A percentile compares a stretch with the other conserved stretches of the same genome.
Evolutionary conservation across 2,113 vertebrate species (phyloP).

Genomic region (Podarcis raffonei): DNA sequence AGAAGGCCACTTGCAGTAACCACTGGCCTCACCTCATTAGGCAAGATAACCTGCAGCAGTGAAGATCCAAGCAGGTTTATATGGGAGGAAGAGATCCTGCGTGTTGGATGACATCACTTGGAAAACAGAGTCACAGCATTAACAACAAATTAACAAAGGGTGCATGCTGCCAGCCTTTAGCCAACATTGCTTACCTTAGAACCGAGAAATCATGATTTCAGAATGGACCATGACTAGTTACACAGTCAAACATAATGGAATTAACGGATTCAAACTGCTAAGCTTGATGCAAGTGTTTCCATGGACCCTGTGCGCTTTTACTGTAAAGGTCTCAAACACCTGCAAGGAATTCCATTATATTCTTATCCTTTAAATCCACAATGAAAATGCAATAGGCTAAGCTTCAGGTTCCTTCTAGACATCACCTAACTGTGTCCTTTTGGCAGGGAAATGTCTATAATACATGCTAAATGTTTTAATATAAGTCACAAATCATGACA

Average conservation of each 20-base stretch:
- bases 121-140: constrained; percentile 29
- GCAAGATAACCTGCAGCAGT: not conserved
- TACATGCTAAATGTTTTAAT: constrained; percentile 2
- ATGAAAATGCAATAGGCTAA: constrained; percentile 18
- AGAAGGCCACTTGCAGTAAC: not conserved
- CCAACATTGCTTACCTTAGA: constrained; percentile 1
- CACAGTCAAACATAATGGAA: not conserved
- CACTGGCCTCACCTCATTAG: not conserved
- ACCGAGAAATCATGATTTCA: not conserved
- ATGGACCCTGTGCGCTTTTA: not conserved
- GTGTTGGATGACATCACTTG: constrained; percentile 5
- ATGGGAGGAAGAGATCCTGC: not conserved
- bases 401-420: not conserved
- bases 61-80: not conserved
- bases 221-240: not conserved
- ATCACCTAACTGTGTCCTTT: not conserved
- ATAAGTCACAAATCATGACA: not conserved
- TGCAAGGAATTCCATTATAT: not conserved
- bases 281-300: not conserved
- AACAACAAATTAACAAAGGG: too few relatives aligned
- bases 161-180: constrained; percentile 1
- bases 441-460: not conserved
- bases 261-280: not conserved
- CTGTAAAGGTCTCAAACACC: not conserved
- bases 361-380: not conserved